Base-by-base conservation (phyloP, 2,797 vertebrate genomes). In the Molossus molossus region DNA sequence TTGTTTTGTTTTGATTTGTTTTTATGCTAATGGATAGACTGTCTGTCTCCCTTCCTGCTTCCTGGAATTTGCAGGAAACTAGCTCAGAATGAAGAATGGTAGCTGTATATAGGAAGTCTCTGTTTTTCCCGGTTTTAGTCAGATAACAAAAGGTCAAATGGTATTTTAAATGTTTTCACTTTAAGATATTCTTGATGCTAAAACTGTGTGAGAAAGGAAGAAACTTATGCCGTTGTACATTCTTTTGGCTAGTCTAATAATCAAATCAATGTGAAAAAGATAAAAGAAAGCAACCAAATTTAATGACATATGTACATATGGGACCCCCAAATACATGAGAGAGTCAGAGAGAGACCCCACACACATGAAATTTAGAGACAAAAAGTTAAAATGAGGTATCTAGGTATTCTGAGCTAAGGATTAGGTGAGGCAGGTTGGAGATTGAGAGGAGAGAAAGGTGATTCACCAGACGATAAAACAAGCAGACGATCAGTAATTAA, bases 151-250 rank as follows among this genome's bases (percentile, higher is more conserved):
- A 77, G 5, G 50, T 55, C 53, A 81, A 62, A 69, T 69, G 85
- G 81, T 50, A 82, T 86, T 96, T 84, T 18, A 76, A 76, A 64
- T 76, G 5, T 90, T n/a, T 90, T 86, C 23, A 57, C 69, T 88
- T 48, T 83, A 76, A 92, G 69, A 50, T 67, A 82, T 45, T 85
- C 23, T 86, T 48, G 69, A 62, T 48, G 58, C 40, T 27, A 37
- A 90, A 87, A 77, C 7, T 65, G 20, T 53, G 12, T 53, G 29
- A 8, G 48, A 25, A 64, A 69, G 5, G 21, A 84, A 67, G 64
- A 37, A 67, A 55, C 15, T 84, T 29, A 9, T 45, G 48, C 29
- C 12, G 8, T 84, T 84, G 62, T 33, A 53, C 8, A 5, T 67
- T 84, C 21, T 67, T 53, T 55, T 33, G 62, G 20, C 48, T 84